Conservation (phyloP, 2,113 vertebrate genomes). For the Alosa alosa region DNA sequence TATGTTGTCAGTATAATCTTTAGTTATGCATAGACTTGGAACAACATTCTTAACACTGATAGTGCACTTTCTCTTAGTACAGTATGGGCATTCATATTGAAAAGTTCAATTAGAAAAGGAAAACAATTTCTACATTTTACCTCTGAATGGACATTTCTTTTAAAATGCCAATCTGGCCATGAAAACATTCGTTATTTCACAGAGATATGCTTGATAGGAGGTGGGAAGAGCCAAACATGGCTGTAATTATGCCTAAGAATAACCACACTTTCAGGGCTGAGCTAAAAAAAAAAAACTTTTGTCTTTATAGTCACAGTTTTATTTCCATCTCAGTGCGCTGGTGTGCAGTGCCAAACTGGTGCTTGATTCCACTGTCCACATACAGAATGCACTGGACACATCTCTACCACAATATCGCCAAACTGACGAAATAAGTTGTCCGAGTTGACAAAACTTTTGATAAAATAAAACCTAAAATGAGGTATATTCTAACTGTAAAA, state of each 20-base stretch:
- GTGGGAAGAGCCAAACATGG: neutral
- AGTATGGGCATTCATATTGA: neutral
- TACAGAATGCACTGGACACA: neutral
- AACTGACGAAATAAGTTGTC: neutral
- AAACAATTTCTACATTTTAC: neutral
- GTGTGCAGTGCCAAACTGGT: neutral
- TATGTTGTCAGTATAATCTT: neutral
- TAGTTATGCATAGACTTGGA: neutral
- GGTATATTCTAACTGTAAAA: conserved; percentile 43
- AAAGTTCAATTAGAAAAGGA: neutral
- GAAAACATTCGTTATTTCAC: neutral
- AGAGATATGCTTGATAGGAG: neutral
- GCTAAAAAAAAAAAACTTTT: too few relatives aligned
- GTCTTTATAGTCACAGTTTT: neutral
- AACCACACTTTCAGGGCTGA: neutral
- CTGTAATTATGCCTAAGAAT: neutral
- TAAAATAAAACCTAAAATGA: conserved; percentile 42
- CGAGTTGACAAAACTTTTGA: conserved; percentile 36
- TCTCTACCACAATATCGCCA: neutral
- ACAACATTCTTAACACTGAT: neutral
- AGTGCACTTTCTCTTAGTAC: neutral
- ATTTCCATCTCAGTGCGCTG: neutral
- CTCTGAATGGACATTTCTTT: neutral
- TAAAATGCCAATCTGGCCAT: neutral
- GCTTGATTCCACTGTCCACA: neutral